Conservation (phyloP, 2,888 invertebrate species). For the Petrophora chlorosata region DNA sequence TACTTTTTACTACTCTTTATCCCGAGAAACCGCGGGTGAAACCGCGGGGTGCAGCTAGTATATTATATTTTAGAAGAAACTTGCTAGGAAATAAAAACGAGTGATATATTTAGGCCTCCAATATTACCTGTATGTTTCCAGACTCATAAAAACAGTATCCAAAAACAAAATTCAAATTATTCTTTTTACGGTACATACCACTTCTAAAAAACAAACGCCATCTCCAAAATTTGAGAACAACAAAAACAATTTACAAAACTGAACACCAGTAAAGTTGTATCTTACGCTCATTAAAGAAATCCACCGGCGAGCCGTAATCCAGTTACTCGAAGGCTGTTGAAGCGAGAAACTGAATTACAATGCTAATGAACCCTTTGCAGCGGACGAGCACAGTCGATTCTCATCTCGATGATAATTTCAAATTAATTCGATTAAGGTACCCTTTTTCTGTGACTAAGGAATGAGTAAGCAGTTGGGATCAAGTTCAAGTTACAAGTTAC, state of each 20-base stretch:
- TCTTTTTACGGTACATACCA: too few relatives aligned
- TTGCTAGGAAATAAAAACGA: too few relatives aligned
- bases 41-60: too few relatives aligned
- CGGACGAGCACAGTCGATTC: constrained; percentile 47
- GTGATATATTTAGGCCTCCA: too few relatives aligned
- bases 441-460: background rate
- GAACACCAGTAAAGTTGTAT: constrained; percentile 36
- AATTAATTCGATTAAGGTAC: constrained; percentile 18
- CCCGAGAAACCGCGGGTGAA: too few relatives aligned
- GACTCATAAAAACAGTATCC: too few relatives aligned
- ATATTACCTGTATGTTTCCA: too few relatives aligned
- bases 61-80: too few relatives aligned
- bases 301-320: constrained; percentile 52
- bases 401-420: constrained; percentile 49
- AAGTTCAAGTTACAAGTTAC: too few relatives aligned
- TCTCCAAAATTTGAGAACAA: constrained; percentile 18
- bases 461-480: background rate
- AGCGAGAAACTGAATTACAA: constrained; percentile 59
- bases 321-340: constrained; percentile 53
- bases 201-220: constrained; percentile 9
- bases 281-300: constrained; percentile 46
- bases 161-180: too few relatives aligned
- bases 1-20: too few relatives aligned
- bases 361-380: constrained; percentile 59
- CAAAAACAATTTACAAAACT: constrained; percentile 35